Percentiles rank a stretch among this genome's conserved stretches.
These are phyloP conservation scores for Drosophila rufa DNA, from an alignment of 1,140 invertebrate genomes.

Conservation along the genomic window DNA sequence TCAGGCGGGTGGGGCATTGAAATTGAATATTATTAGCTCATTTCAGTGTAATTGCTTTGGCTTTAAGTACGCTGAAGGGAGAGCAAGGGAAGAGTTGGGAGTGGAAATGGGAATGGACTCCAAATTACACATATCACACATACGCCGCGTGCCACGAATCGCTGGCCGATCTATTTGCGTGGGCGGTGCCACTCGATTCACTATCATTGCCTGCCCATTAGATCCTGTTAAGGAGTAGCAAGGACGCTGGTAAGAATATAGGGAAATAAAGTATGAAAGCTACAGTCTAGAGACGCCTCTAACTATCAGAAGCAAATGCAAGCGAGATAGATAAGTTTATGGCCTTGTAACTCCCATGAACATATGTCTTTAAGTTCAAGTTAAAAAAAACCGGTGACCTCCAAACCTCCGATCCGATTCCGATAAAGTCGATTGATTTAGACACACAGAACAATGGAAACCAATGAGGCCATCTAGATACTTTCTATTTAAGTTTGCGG, in stretches of 20 bases:
- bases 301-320: not conserved
- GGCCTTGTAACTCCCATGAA: not conserved
- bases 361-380: too few species aligned
- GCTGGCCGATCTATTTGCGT: constrained; percentile 11
- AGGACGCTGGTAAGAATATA: not conserved
- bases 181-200: constrained; percentile 12
- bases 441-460: too few species aligned
- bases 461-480: too few species aligned
- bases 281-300: not conserved
- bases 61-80: constrained; percentile 6
- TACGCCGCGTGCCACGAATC: constrained; percentile 25
- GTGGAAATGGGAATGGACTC: not conserved
- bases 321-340: not conserved
- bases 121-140: constrained; percentile 71
- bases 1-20: constrained; percentile 24
- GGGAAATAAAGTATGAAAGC: not conserved
- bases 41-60: constrained; percentile 59
- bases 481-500: too few species aligned
- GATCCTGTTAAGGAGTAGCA: constrained; percentile 20
- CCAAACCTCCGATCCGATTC: too few species aligned
- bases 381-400: too few species aligned
- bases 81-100: not conserved
- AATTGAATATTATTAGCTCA: constrained; percentile 78
- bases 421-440: too few species aligned
- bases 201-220: constrained; percentile 22